Percentiles rank a stretch among this genome's conserved stretches.
These are phyloP conservation scores for Cephalotes varians DNA, from an alignment of 2,888 invertebrate species.

Conservation along the genomic window DNA sequence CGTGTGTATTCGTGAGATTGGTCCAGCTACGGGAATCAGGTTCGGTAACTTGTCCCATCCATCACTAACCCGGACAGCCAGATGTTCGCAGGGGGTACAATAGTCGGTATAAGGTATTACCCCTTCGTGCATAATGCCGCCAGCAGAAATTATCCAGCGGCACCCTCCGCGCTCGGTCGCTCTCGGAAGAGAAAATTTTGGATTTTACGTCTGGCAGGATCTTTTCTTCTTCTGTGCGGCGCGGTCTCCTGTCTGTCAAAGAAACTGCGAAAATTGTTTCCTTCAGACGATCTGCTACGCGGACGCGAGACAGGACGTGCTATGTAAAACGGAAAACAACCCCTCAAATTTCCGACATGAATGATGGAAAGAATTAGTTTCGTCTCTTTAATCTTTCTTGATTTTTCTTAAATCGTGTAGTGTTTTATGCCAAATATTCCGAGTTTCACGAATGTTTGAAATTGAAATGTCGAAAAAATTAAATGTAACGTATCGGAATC, in stretches of 20 bases:
- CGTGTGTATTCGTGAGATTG: slow-evolving; percentile 38
- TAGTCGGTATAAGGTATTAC: slow-evolving; percentile 77
- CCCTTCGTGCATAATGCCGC: slow-evolving; percentile 78
- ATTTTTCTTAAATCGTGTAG: neutral
- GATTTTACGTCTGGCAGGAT: slow-evolving; percentile 70
- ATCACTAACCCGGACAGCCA: slow-evolving; percentile 75
- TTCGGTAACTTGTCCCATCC: slow-evolving; percentile 73
- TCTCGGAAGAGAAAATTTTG: slow-evolving; percentile 68
- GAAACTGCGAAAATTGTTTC: slow-evolving; percentile 53
- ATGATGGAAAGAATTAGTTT: neutral
- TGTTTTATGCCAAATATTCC: neutral
- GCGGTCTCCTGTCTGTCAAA: slow-evolving; percentile 81
- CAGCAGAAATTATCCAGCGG: slow-evolving; percentile 68
- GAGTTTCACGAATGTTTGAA: neutral
- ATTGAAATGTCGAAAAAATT: neutral
- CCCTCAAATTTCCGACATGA: neutral
- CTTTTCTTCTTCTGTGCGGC: slow-evolving; percentile 62
- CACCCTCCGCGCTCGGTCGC: slow-evolving; percentile 48
- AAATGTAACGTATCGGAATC: neutral
- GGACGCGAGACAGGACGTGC: neutral
- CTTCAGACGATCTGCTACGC: neutral
- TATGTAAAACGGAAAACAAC: neutral
- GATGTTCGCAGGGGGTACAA: slow-evolving; percentile 81
- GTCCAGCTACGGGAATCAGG: slow-evolving; percentile 62
- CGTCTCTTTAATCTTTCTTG: neutral